These are phyloP conservation scores for Germaria angustata DNA, from an alignment of 2,888 invertebrate genomes.

Conservation along the genomic window DNA sequence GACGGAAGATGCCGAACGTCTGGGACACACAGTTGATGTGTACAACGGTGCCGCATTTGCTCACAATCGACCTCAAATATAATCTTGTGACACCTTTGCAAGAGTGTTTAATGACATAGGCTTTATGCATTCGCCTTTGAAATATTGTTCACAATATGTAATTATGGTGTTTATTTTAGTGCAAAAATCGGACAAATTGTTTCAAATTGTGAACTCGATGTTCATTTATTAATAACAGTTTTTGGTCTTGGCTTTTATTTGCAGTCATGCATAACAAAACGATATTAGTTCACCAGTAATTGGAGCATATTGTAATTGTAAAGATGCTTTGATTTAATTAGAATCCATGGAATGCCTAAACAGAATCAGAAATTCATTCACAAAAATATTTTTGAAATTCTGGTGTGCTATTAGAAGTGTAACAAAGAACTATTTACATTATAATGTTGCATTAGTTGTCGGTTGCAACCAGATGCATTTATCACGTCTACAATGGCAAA, in stretches of 20 bases:
- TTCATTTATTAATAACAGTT: not conserved
- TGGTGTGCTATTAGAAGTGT: conserved; percentile 2
- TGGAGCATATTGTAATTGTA: conserved; percentile 25
- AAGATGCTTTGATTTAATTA: conserved; percentile 29
- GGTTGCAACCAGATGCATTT: conserved; percentile 50
- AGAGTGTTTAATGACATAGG: no score
- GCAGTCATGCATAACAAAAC: not conserved
- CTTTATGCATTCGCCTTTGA: not conserved
- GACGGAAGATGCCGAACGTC: no score
- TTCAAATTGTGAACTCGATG: no score
- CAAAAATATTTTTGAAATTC: conserved; percentile 32
- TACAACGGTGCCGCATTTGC: no score
- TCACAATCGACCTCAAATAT: no score
- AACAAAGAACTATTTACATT: conserved; percentile 42
- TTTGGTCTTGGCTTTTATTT: not conserved
- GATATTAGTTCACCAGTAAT: conserved; percentile 29
- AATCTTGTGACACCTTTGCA: no score
- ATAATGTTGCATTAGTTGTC: conserved; percentile 19
- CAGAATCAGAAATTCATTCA: conserved; percentile 13
- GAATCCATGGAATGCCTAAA: not conserved
- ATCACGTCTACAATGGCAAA: conserved; percentile 51
- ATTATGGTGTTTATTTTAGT: not conserved
- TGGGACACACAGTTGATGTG: no score
- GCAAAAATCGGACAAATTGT: not conserved
- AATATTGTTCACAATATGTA: not conserved